Percentiles rank a stretch among this genome's conserved stretches.
Conservation (phyloP, 2,888 invertebrate species). For the Dynastes grantii region DNA sequence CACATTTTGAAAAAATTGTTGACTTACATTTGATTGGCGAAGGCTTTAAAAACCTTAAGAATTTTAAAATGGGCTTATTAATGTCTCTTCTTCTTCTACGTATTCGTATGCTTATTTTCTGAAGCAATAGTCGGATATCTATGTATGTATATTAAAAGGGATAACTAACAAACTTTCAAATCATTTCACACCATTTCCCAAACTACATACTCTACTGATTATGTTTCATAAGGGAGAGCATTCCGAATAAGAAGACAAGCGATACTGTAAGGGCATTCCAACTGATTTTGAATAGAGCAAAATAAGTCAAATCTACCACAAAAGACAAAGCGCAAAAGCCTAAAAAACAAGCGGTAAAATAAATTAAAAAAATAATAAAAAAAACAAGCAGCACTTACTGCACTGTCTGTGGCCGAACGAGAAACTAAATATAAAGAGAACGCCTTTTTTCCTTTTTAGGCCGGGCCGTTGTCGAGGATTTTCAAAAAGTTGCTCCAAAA, state of each 20-base stretch:
- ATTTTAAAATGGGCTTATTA: no score
- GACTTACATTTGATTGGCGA: no score
- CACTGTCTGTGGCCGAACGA: slow-evolving; percentile 64
- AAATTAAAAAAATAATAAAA: slow-evolving; percentile 60
- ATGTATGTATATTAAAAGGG: background rate
- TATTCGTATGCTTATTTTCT: no score
- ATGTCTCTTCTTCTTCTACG: no score
- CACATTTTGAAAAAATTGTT: no score
- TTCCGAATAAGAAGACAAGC: slow-evolving; percentile 11
- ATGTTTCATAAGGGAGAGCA: background rate
- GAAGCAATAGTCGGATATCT: background rate
- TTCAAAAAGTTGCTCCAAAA: slow-evolving; percentile 81
- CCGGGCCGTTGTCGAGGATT: slow-evolving; percentile 74
- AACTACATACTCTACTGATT: slow-evolving; percentile 6
- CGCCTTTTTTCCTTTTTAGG: slow-evolving; percentile 63
- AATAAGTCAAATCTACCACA: slow-evolving; percentile 18
- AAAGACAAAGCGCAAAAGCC: slow-evolving; percentile 54
- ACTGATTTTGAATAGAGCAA: slow-evolving; percentile 20
- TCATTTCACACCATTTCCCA: slow-evolving; percentile 3
- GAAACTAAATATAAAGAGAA: slow-evolving; percentile 65
- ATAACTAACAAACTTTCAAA: slow-evolving; percentile 4
- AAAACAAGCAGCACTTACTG: slow-evolving; percentile 70
- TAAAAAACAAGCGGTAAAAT: slow-evolving; percentile 57
- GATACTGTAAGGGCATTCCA: slow-evolving; percentile 37
- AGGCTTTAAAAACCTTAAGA: no score